Percentiles rank a stretch among this genome's conserved stretches.
Conservation (phyloP, 2,113 vertebrate genomes). For the Cygnus atratus region DNA sequence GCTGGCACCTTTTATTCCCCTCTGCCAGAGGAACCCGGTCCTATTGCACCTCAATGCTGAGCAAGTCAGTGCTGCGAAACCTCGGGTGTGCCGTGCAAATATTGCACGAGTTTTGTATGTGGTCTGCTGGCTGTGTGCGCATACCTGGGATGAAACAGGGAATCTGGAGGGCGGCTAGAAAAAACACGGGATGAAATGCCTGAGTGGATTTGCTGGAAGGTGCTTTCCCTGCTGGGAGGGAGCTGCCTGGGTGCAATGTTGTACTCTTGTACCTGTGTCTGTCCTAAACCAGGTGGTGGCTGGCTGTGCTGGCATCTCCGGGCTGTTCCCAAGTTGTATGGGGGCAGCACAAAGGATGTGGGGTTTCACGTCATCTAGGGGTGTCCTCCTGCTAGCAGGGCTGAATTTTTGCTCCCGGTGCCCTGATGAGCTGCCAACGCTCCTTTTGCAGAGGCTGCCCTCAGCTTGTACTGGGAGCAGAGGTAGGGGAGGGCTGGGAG, state of each 20-base stretch:
- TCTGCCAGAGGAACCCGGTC: not conserved
- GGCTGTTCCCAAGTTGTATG: too few relatives aligned
- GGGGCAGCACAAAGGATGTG: fast-evolving
- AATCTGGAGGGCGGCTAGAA: not conserved
- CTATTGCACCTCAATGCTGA: not conserved
- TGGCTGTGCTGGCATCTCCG: too few relatives aligned
- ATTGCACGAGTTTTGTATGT: not conserved
- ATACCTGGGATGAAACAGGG: not conserved
- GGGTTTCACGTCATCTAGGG: not conserved
- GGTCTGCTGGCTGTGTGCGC: not conserved
- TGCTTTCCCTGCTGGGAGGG: too few relatives aligned
- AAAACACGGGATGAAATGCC: not conserved
- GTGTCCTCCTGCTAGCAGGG: not conserved
- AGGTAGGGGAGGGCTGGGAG: not conserved
- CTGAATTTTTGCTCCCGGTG: not conserved
- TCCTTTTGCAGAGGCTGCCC: not conserved
- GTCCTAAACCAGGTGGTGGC: not conserved
- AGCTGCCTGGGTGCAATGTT: not conserved
- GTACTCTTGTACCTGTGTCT: not conserved
- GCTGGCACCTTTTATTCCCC: not conserved
- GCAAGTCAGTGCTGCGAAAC: not conserved
- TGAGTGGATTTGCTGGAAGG: not conserved
- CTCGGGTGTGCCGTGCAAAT: not conserved
- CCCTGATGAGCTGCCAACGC: not conserved
- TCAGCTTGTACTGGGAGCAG: not conserved